Conservation (phyloP, 2,888 invertebrate genomes). For the Eristalinus aeneus region DNA sequence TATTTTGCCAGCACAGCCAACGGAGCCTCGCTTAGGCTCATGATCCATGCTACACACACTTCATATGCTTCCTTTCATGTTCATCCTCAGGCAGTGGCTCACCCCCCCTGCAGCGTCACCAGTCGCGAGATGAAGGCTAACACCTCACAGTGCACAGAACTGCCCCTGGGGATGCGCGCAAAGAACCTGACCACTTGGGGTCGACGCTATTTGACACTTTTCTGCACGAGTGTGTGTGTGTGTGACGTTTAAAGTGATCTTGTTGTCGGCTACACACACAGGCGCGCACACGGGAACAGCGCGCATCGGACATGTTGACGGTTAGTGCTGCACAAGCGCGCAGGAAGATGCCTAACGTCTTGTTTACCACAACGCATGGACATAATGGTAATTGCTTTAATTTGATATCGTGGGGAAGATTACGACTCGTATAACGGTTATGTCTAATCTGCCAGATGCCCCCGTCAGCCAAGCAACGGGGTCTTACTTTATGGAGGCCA, state of each 20-base stretch:
- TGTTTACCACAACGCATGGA: conserved; percentile 61
- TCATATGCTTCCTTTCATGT: neutral
- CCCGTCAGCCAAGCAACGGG: neutral
- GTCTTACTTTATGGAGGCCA: neutral
- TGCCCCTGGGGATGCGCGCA: conserved; percentile 10
- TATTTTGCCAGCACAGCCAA: conserved; percentile 6
- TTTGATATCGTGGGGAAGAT: conserved; percentile 54
- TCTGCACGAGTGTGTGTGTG: conserved; percentile 45
- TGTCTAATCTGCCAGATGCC: neutral
- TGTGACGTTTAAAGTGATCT: conserved; percentile 53
- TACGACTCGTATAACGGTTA: conserved; percentile 45
- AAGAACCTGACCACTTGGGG: conserved; percentile 66
- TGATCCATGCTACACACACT: conserved; percentile 62
- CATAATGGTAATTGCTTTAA: conserved; percentile 67
- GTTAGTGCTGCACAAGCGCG: conserved; percentile 5
- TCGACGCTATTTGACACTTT: conserved; percentile 70
- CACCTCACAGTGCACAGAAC: neutral
- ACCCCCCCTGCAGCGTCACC: neutral
- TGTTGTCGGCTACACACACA: conserved; percentile 47
- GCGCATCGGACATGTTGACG: conserved; percentile 21
- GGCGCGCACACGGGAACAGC: neutral
- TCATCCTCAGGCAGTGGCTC: neutral
- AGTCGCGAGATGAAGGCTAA: neutral
- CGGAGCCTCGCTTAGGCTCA: conserved; percentile 10
- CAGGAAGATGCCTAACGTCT: conserved; percentile 55